phyloP scores from a whole-genome alignment of 2,888 invertebrate species.

The Tricholauxania praeusta region DNA sequence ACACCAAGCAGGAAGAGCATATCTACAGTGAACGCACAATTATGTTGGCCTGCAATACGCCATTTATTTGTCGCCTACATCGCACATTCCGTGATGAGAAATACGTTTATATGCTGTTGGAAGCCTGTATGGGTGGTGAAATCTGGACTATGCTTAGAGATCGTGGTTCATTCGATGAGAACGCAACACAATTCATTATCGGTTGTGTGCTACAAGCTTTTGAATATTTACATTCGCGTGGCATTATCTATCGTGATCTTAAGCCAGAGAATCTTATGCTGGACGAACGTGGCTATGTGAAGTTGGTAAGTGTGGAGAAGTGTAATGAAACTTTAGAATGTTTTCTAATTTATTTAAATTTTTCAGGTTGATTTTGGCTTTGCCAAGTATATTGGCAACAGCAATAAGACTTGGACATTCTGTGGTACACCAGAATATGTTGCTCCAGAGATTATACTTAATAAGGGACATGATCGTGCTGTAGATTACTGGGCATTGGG shows the following conservation, averaged over 20 bases:
- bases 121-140: slow-evolving; percentile 94
- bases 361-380: slow-evolving; percentile 90
- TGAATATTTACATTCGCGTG: slow-evolving; percentile 87
- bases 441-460: slow-evolving; percentile 91
- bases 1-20: slow-evolving; percentile 90
- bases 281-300: slow-evolving; percentile 86
- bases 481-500: slow-evolving; percentile 97
- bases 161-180: slow-evolving; percentile 85
- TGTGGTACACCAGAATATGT: slow-evolving; percentile 96
- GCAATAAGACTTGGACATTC: slow-evolving; percentile 93
- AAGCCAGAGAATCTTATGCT: slow-evolving; percentile 96
- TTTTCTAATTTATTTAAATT: neutral
- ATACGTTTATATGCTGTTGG: slow-evolving; percentile 94
- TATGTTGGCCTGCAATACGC: slow-evolving; percentile 76
- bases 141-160: slow-evolving; percentile 93
- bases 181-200: slow-evolving; percentile 86
- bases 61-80: slow-evolving; percentile 77
- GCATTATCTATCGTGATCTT: slow-evolving; percentile 89
- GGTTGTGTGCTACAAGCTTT: slow-evolving; percentile 95
- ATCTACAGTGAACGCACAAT: slow-evolving; percentile 89
- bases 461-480: slow-evolving; percentile 80
- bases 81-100: slow-evolving; percentile 92
- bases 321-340: too few relatives aligned
- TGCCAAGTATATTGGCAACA: slow-evolving; percentile 84
- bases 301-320: slow-evolving; percentile 74